Evolutionary conservation across 2,797 vertebrate genomes (phyloP).

Genomic region (Sebastes itinus): DNA sequence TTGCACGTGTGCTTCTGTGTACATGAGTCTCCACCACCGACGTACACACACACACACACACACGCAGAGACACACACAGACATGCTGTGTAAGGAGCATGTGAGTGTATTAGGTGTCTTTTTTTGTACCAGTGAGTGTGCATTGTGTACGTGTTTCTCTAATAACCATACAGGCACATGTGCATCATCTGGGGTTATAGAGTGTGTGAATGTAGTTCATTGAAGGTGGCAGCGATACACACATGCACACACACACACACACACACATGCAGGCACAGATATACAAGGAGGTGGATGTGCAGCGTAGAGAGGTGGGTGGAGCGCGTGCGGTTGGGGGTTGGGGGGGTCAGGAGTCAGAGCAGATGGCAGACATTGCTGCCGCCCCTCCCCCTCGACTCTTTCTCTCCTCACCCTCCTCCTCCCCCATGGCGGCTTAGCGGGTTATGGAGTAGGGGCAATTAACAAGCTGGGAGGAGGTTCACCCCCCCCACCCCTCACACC

Average conservation of each 20-base stretch:
- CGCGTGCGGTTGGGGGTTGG: background rate
- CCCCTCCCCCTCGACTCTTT: conserved; percentile 34
- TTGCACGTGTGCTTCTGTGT: conserved; percentile 3
- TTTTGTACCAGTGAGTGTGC: background rate
- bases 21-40: conserved; percentile 25
- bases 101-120: conserved; percentile 14
- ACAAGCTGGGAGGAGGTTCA: conserved; percentile 46
- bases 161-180: conserved; percentile 15
- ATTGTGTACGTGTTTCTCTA: background rate
- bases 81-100: background rate
- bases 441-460: conserved; percentile 79
- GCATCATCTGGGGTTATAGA: conserved; percentile 12
- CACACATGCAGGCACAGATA: background rate
- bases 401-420: conserved; percentile 2
- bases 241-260: background rate
- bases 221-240: background rate
- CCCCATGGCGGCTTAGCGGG: conserved; percentile 55
- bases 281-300: conserved; percentile 12
- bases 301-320: conserved; percentile 21
- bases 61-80: background rate
- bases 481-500: background rate
- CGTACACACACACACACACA: conserved; percentile 8
- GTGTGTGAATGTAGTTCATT: conserved; percentile 15
- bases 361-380: conserved; percentile 63
- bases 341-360: conserved; percentile 75